Conservation (phyloP, 2,888 invertebrate species). For the Diarsia brunnea region DNA sequence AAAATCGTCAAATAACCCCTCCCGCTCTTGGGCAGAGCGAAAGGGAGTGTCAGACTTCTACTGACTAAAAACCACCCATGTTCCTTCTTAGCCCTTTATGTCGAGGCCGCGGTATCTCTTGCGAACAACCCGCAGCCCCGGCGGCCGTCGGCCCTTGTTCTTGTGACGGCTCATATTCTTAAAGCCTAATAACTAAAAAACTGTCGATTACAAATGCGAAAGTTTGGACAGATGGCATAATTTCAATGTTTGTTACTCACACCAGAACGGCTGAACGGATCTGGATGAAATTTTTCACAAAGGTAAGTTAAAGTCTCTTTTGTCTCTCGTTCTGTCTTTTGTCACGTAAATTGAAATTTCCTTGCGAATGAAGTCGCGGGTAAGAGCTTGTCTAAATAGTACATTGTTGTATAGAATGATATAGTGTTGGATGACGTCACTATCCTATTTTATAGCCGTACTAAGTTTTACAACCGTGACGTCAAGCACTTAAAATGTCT, state of each 20-base stretch:
- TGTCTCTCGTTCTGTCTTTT: not conserved
- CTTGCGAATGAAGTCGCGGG: not conserved
- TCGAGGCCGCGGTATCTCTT: no score
- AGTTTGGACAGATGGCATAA: no score
- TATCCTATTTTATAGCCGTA: not conserved
- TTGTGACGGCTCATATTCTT: no score
- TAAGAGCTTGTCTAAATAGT: not conserved
- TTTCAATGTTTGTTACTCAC: not conserved
- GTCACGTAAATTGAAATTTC: not conserved
- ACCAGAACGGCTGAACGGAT: not conserved
- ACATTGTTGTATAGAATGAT: not conserved
- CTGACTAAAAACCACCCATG: no score
- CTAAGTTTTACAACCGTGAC: constrained; percentile 6
- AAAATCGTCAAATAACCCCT: no score
- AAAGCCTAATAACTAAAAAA: no score
- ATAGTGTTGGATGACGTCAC: not conserved
- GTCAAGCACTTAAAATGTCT: not conserved
- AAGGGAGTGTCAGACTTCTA: no score
- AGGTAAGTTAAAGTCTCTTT: not conserved
- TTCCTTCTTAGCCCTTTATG: no score
- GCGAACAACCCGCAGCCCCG: no score
- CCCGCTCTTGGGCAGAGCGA: no score
- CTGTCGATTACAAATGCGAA: no score
- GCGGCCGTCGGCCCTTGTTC: no score
- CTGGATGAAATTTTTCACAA: not conserved